phyloP scores from a whole-genome alignment of 2,797 vertebrate genomes.

The Apodemus agrarius region DNA sequence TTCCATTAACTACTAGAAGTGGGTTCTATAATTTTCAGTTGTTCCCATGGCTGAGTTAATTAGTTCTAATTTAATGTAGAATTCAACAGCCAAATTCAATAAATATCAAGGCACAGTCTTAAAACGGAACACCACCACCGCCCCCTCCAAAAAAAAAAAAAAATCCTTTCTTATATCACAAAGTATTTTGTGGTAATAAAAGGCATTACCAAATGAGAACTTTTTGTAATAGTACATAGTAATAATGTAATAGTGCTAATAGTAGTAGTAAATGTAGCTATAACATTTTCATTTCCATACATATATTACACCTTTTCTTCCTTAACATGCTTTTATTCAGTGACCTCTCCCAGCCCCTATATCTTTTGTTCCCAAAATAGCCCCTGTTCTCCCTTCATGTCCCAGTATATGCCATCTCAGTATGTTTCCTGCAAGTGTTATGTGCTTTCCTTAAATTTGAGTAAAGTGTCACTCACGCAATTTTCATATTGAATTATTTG shows the following conservation, averaged over 20 bases:
- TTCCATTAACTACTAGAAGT: not conserved
- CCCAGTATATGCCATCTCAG: not conserved
- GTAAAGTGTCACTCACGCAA: not conserved
- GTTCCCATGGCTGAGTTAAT: not conserved
- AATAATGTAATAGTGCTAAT: too few relatives aligned
- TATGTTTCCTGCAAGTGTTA: not conserved
- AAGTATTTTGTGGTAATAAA: not conserved
- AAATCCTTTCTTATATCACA: not conserved
- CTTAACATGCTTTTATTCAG: not conserved
- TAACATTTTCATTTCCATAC: too few relatives aligned
- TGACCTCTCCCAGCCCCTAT: not conserved
- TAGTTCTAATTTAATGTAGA: constrained; percentile 27
- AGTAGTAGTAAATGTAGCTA: not conserved
- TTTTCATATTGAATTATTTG: not conserved
- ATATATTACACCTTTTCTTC: not conserved
- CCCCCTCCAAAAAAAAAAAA: too few relatives aligned
- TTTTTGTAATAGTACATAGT: not conserved
- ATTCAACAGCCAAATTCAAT: not conserved
- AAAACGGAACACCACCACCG: not conserved
- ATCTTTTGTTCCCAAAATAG: not conserved
- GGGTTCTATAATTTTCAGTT: not conserved
- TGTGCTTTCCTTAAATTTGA: not conserved
- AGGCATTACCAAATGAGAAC: too few relatives aligned
- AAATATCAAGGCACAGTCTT: not conserved
- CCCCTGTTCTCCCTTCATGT: not conserved